Evolutionary conservation across 2,888 invertebrate species (phyloP), one percentile per base, ranked within the genome.

Genomic region (Cephonodes hylas): DNA sequence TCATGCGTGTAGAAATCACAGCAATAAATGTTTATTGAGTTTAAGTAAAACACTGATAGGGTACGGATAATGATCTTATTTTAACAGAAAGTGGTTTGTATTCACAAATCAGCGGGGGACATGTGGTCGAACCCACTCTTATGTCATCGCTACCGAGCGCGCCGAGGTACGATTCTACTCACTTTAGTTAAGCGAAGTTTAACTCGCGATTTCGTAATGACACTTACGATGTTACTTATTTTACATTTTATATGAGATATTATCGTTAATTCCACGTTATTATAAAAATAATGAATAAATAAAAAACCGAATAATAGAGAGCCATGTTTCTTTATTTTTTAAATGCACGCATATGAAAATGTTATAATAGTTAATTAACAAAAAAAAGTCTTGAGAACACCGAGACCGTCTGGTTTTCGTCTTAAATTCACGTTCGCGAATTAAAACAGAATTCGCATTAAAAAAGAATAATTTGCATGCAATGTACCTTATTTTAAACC

Each of bases 101-200:
- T 77, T 72, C 70, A 78, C 73, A 71, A 72, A 71, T 71, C 76
- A 69, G 65, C 70, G 63, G 64, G 66, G 65, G 73, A 71, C 78
- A 81, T 80, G 74, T 81, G 80, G 75, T 73, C 76, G 75, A 73
- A 64, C 64, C 64, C 63, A 63, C 66, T 73, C 75, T 83, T 82
- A 81, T 82, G 77, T 77, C 42, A 48, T 42, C 25, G 38, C 64
- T 53, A 63, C 62, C 65, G 65, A 63, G 13, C 48, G 42, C 23
- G n/a, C 63, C 60, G 58, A 44, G 59, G 66, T 64, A 58, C 0
- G 58, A 58, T 42, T 64, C 31, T 65, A 72, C 71, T 62, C 58
- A 27, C 60, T 58, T 48, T 48, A 20, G 65, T 72, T 70, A 70
- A 75, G 63, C 63, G 61, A 23, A 38, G 64, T 59, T 70, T 69